Percentiles rank a stretch among this genome's conserved stretches.
Conservation (phyloP, 2,113 vertebrate species). For the Eurypyga helias region DNA sequence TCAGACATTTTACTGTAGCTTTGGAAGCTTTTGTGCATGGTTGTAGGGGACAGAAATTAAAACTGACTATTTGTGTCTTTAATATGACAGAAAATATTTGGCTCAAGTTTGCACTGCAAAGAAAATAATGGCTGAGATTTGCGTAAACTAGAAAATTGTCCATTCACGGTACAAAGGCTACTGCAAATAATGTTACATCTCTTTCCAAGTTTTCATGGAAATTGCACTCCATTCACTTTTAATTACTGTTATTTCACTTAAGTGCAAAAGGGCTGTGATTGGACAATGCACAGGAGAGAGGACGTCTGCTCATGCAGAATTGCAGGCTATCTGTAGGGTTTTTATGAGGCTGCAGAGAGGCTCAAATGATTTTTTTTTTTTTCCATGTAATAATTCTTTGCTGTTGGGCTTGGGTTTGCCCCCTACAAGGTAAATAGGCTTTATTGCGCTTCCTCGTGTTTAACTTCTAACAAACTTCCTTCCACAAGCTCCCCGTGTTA, state of each 20-base stretch:
- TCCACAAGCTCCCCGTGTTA: not conserved
- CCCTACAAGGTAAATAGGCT: not conserved
- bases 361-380: not conserved
- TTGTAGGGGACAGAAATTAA: conserved; percentile 22
- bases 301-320: not conserved
- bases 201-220: conserved; percentile 66
- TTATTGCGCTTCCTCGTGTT: conserved; percentile 17
- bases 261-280: conserved; percentile 17
- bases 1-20: not conserved
- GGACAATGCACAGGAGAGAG: not conserved
- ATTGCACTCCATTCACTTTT: conserved; percentile 4
- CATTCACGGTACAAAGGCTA: not conserved
- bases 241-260: conserved; percentile 12
- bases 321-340: not conserved
- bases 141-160: conserved; percentile 59
- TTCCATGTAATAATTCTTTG: not conserved
- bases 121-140: conserved; percentile 46
- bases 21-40: not conserved
- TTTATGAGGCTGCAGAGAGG: not conserved
- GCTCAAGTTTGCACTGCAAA: not conserved
- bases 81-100: conserved; percentile 39
- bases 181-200: conserved; percentile 21
- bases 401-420: not conserved
- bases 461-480: not conserved
- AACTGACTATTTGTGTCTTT: not conserved